Percentiles rank a stretch among this genome's conserved stretches.
Conservation (phyloP, 1,140 invertebrate species). For the Bicyclus anynana region DNA sequence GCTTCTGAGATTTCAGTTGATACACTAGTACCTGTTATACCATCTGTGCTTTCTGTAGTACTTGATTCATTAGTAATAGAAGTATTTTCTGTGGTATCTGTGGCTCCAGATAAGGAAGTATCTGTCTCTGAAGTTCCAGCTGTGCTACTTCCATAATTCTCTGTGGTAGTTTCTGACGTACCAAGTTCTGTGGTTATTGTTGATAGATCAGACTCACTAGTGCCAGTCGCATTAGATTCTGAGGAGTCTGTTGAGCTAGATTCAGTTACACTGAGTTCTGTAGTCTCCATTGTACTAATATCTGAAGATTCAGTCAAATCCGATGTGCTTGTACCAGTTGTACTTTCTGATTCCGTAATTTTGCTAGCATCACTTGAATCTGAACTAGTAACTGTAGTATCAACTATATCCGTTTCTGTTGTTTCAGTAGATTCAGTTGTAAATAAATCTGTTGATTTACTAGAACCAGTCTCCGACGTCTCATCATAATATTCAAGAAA, state of each 20-base stretch:
- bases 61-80: too few relatives aligned
- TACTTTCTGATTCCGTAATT: slow-evolving; percentile 9
- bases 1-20: slow-evolving; percentile 24
- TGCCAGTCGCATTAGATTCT: not conserved
- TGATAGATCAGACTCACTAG: not conserved
- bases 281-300: slow-evolving; percentile 20
- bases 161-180: slow-evolving; percentile 11
- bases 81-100: slow-evolving; percentile 8
- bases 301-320: too few relatives aligned
- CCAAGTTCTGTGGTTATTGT: slow-evolving; percentile 4
- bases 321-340: not conserved
- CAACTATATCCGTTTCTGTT: too few relatives aligned
- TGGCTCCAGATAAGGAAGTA: not conserved
- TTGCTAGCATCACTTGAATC: too few relatives aligned
- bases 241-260: slow-evolving; percentile 15
- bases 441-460: too few relatives aligned
- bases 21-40: slow-evolving; percentile 13
- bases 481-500: not conserved
- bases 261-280: slow-evolving; percentile 8
- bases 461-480: slow-evolving; percentile 14
- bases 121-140: slow-evolving; percentile 2
- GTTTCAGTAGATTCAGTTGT: too few relatives aligned
- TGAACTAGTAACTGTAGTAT: too few relatives aligned
- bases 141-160: not conserved
- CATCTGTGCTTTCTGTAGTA: slow-evolving; percentile 6